A percentile compares a stretch with the other conserved stretches of the same genome.
Conservation (phyloP, 2,797 vertebrate genomes). For the Cryptoblepharus egeriae region DNA sequence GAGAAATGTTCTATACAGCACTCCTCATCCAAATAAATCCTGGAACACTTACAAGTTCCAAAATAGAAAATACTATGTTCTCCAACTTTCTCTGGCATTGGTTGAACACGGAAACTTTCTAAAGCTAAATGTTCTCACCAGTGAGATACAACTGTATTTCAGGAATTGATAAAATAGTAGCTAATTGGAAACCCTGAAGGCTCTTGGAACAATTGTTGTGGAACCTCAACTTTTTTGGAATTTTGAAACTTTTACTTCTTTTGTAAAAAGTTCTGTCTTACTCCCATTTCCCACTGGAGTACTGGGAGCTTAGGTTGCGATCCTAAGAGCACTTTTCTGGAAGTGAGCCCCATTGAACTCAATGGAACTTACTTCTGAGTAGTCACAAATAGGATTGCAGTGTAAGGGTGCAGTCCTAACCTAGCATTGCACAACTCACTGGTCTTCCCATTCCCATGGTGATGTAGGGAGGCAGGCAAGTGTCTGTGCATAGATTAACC, state of each 20-base stretch:
- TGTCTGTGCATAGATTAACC: too few relatives aligned
- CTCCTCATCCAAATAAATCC: conserved; percentile 34
- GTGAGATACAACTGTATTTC: background rate
- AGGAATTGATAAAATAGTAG: conserved; percentile 29
- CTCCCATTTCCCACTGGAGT: conserved; percentile 3
- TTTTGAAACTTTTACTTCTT: conserved; percentile 35
- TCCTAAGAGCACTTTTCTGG: too few relatives aligned
- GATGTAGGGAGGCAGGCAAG: too few relatives aligned
- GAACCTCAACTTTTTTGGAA: conserved; percentile 29
- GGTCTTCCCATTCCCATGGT: too few relatives aligned
- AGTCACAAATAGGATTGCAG: too few relatives aligned
- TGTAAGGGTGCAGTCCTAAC: too few relatives aligned
- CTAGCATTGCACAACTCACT: too few relatives aligned
- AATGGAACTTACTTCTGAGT: too few relatives aligned
- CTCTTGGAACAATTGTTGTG: conserved; percentile 13
- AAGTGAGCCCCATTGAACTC: too few relatives aligned
- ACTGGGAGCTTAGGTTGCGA: background rate
- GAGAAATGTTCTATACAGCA: background rate
- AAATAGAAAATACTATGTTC: conserved; percentile 15
- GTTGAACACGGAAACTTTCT: conserved; percentile 33
- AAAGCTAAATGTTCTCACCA: background rate
- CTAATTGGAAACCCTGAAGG: conserved; percentile 24
- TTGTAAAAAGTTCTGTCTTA: conserved; percentile 24
- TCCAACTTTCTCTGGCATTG: conserved; percentile 17
- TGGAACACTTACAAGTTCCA: conserved; percentile 12